phyloP scores from a whole-genome alignment of 1,140 invertebrate species.

The Zaprionus davidi region DNA sequence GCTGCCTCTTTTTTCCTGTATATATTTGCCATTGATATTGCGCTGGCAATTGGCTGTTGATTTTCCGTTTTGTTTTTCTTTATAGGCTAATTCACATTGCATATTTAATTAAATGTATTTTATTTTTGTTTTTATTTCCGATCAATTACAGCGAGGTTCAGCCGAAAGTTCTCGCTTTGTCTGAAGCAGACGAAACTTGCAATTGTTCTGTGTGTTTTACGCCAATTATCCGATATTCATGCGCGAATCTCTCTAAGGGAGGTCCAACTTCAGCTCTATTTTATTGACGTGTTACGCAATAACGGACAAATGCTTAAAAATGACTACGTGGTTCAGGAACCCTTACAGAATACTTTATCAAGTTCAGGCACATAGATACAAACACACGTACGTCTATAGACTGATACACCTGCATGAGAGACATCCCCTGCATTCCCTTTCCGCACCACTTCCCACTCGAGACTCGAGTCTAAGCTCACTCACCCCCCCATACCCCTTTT shows the following conservation, averaged over 20 bases:
- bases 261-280: neutral
- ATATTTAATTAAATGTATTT: conserved; percentile 71
- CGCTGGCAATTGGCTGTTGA: conserved; percentile 60
- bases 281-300: neutral
- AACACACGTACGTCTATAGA: conserved; percentile 23
- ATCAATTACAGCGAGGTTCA: conserved; percentile 41
- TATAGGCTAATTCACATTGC: conserved; percentile 56
- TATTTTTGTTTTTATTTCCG: conserved; percentile 41
- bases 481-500: neutral
- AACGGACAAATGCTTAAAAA: conserved; percentile 20
- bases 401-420: conserved; percentile 35
- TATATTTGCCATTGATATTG: conserved; percentile 70
- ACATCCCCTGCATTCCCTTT: neutral
- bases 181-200: neutral
- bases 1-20: conserved; percentile 32
- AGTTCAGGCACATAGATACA: conserved; percentile 29
- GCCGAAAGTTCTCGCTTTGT: conserved; percentile 8
- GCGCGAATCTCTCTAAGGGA: neutral
- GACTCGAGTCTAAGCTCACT: neutral
- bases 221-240: neutral
- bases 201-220: conserved; percentile 6
- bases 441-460: neutral
- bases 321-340: conserved; percentile 2
- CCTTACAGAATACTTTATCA: conserved; percentile 33
- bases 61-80: conserved; percentile 43